These are phyloP conservation scores for Limonius californicus DNA, from an alignment of 1,140 invertebrate species.

Conservation along the genomic window DNA sequence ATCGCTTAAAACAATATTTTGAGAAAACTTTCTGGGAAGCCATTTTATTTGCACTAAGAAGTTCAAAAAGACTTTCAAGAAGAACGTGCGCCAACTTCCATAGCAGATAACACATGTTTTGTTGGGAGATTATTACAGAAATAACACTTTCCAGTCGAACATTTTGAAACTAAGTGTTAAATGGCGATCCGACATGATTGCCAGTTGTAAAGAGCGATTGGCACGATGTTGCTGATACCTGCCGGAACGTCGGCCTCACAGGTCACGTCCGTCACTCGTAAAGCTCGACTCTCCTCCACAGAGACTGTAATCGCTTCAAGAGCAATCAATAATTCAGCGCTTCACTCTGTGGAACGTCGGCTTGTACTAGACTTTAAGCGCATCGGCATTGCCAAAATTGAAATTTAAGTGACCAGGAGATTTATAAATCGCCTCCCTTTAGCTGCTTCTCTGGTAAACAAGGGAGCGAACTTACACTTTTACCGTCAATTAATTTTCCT, in stretches of 20 bases:
- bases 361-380: constrained; percentile 3
- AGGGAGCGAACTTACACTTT: no score
- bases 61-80: no score
- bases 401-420: constrained; percentile 6
- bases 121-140: not conserved
- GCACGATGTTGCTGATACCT: constrained; percentile 21
- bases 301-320: constrained; percentile 25
- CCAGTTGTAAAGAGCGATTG: constrained; percentile 18
- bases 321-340: constrained; percentile 27
- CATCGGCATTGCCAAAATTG: not conserved
- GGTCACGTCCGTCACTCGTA: constrained; percentile 27
- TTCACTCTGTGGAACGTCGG: not conserved
- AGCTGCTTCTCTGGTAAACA: no score
- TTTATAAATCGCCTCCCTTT: not conserved
- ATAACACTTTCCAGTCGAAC: not conserved
- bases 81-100: no score
- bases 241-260: constrained; percentile 9
- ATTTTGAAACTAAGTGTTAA: constrained; percentile 1
- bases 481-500: no score
- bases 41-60: no score
- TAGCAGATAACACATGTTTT: no score
- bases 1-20: no score
- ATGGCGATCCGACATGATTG: constrained; percentile 1
- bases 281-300: constrained; percentile 23
- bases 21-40: no score